Evolutionary conservation across 2,888 invertebrate species (phyloP).

Genomic region (Tetrapedia diversipes): DNA sequence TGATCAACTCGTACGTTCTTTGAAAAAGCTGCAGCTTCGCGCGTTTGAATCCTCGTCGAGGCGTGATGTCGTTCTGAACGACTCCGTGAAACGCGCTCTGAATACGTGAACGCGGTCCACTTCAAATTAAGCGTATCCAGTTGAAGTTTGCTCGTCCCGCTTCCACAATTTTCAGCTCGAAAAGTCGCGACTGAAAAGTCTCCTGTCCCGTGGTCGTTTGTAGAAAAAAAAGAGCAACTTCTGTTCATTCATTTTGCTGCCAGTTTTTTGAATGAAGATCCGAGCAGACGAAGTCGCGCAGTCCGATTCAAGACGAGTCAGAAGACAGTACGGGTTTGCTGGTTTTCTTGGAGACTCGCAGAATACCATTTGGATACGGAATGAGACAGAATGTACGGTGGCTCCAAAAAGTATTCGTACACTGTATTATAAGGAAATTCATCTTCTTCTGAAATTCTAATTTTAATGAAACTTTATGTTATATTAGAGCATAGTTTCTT

Average conservation of each 20-base stretch:
- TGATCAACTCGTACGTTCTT: no score
- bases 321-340: not conserved
- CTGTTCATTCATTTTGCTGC: constrained; percentile 5
- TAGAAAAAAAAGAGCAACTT: not conserved
- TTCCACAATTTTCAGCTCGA: not conserved
- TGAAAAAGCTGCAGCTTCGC: no score
- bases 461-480: no score
- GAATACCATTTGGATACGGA: constrained; percentile 34
- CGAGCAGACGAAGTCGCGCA: not conserved
- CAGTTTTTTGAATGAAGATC: constrained; percentile 25
- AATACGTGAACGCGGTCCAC: not conserved
- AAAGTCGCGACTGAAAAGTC: not conserved
- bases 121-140: not conserved
- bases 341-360: constrained; percentile 25
- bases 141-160: not conserved
- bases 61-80: not conserved
- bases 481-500: no score
- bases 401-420: no score
- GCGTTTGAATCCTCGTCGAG: no score
- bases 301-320: constrained; percentile 20
- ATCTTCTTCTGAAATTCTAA: no score
- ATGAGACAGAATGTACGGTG: no score
- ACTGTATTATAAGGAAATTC: no score
- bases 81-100: not conserved
- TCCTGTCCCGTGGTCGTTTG: not conserved